These are phyloP conservation scores for Ceraclea dissimilis DNA, from an alignment of 2,888 invertebrate genomes.

Conservation along the genomic window DNA sequence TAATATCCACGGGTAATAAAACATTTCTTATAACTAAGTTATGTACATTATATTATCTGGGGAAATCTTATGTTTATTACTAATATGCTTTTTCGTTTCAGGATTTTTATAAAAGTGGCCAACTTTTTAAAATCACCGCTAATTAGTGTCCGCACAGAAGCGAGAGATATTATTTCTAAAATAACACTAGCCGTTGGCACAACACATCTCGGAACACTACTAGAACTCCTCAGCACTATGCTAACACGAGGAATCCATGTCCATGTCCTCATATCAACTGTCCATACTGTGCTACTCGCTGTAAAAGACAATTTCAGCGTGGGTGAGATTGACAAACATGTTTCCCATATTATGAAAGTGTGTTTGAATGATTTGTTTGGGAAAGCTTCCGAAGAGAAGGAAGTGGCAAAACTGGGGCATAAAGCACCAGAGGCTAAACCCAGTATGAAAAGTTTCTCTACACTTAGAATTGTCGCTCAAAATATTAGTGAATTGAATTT, in stretches of 20 bases:
- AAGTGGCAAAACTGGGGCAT: constrained; percentile 72
- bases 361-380: constrained; percentile 88
- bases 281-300: constrained; percentile 73
- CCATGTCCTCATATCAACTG: constrained; percentile 85
- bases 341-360: constrained; percentile 71
- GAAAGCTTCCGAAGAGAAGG: constrained; percentile 82
- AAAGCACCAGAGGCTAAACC: constrained; percentile 78
- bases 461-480: constrained; percentile 72
- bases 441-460: constrained; percentile 78
- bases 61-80: constrained; percentile 12
- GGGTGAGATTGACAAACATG: constrained; percentile 71
- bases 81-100: constrained; percentile 33
- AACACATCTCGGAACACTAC: constrained; percentile 64
- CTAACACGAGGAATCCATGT: constrained; percentile 87
- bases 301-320: constrained; percentile 63
- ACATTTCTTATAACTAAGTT: constrained; percentile 12
- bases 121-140: constrained; percentile 84
- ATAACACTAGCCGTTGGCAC: constrained; percentile 82
- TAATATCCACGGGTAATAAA: constrained; percentile 70
- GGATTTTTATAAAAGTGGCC: constrained; percentile 81
- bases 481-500: constrained; percentile 71
- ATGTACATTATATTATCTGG: constrained; percentile 2
- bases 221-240: constrained; percentile 73
- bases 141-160: constrained; percentile 75
- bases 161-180: constrained; percentile 87